Evolutionary conservation across 1,140 invertebrate genomes (phyloP).

Genomic region (Latrodectus geometricus): DNA sequence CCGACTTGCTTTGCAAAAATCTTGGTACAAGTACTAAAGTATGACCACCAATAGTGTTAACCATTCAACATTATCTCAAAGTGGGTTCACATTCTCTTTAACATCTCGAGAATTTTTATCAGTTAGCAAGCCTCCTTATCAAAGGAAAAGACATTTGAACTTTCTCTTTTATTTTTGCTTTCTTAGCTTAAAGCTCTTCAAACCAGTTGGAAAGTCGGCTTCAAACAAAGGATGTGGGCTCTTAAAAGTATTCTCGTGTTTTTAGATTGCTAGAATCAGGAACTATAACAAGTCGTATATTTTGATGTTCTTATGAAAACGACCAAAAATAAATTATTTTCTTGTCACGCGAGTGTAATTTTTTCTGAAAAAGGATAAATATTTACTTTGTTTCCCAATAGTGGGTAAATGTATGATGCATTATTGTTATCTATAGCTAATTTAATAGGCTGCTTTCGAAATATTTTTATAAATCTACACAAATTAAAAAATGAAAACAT

Average conservation of each 20-base stretch:
- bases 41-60: slow-evolving; percentile 51
- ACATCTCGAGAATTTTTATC: slow-evolving; percentile 17
- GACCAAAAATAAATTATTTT: too few relatives aligned
- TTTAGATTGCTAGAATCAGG: too few relatives aligned
- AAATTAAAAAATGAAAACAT: too few relatives aligned
- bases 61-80: slow-evolving; percentile 47
- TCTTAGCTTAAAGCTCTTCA: not conserved
- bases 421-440: too few relatives aligned
- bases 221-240: slow-evolving; percentile 2
- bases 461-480: too few relatives aligned
- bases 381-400: too few relatives aligned
- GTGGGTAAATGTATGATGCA: too few relatives aligned
- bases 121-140: slow-evolving; percentile 26
- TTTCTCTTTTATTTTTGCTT: not conserved
- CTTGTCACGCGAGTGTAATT: too few relatives aligned
- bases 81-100: slow-evolving; percentile 37
- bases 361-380: too few relatives aligned
- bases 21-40: not conserved
- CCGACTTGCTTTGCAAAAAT: not conserved
- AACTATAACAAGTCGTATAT: too few relatives aligned
- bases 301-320: too few relatives aligned
- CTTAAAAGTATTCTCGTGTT: not conserved
- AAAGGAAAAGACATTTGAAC: slow-evolving; percentile 36
- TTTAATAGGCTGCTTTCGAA: too few relatives aligned
- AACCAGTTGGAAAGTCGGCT: not conserved